phyloP scores from a whole-genome alignment of 2,113 vertebrate species.

The Coregonus clupeaformis region DNA sequence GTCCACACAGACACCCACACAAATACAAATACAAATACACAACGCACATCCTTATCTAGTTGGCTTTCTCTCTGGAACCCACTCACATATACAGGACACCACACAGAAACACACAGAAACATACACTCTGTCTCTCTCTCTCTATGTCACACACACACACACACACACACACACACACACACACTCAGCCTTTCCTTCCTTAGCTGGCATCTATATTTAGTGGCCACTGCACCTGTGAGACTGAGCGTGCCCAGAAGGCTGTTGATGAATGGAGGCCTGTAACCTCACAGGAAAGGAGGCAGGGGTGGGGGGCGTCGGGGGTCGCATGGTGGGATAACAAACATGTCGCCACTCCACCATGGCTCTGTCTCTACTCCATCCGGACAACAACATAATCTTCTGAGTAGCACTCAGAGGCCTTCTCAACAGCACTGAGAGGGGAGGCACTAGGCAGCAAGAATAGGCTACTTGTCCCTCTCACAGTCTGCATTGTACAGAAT shows the following conservation, averaged over 20 bases:
- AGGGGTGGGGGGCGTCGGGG: background rate
- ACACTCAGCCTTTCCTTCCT: slow-evolving; percentile 59
- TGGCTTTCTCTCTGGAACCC: background rate
- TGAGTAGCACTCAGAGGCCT: too few relatives aligned
- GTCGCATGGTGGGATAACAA: background rate
- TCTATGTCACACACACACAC: background rate
- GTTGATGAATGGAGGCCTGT: slow-evolving; percentile 40
- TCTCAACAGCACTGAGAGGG: too few relatives aligned
- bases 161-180: background rate
- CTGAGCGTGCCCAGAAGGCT: slow-evolving; percentile 41
- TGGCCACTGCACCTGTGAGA: slow-evolving; percentile 56
- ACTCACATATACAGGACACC: background rate
- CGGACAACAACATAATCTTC: background rate
- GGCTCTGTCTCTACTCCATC: background rate
- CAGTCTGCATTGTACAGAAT: too few relatives aligned
- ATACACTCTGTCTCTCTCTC: slow-evolving; percentile 1
- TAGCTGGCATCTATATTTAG: slow-evolving; percentile 52
- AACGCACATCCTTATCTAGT: background rate
- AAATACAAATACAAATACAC: background rate
- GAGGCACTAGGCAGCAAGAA: too few relatives aligned
- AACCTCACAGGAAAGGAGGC: slow-evolving; percentile 56
- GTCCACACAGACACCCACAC: background rate
- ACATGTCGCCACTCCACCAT: slow-evolving; percentile 7
- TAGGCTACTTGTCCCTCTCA: too few relatives aligned
- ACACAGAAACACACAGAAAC: background rate